Conservation (phyloP, 1,140 invertebrate genomes). For the Nasonia longicornis region DNA sequence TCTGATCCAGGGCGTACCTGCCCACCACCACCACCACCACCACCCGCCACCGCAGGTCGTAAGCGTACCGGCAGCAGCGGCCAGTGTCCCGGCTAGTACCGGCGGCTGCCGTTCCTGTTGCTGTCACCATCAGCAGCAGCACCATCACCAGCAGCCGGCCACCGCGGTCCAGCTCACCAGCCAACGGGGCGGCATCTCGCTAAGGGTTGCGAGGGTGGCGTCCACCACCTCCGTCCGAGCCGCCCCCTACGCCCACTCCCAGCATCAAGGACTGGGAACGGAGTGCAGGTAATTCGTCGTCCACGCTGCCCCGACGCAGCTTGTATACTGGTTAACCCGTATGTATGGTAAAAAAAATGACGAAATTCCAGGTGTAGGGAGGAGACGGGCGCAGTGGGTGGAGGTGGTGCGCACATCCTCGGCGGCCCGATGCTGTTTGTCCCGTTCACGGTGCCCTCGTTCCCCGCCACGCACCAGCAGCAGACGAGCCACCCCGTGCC, state of each 20-base stretch:
- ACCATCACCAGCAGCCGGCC: slow-evolving; percentile 56
- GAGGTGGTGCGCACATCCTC: slow-evolving; percentile 70
- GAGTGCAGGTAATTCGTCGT: slow-evolving; percentile 66
- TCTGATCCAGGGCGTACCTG: slow-evolving; percentile 53
- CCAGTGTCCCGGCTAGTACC: slow-evolving; percentile 51
- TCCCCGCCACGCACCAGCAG: slow-evolving; percentile 66
- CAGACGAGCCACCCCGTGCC: slow-evolving; percentile 63
- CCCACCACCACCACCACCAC: slow-evolving; percentile 56
- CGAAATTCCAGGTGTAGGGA: slow-evolving; percentile 66
- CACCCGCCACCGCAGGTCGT: slow-evolving; percentile 63
- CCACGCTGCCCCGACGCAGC: too few species aligned
- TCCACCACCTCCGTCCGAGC: slow-evolving; percentile 70
- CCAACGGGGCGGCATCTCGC: slow-evolving; percentile 67
- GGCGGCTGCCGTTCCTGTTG: slow-evolving; percentile 48
- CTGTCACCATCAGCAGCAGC: slow-evolving; percentile 48
- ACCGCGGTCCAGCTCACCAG: slow-evolving; percentile 64
- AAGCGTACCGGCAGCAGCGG: slow-evolving; percentile 51
- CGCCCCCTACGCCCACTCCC: slow-evolving; percentile 69
- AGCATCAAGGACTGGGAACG: slow-evolving; percentile 67
- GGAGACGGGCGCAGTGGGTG: slow-evolving; percentile 69
- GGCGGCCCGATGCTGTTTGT: slow-evolving; percentile 71
- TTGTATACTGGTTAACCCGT: too few species aligned
- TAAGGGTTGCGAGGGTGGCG: slow-evolving; percentile 70
- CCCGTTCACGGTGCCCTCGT: slow-evolving; percentile 69
- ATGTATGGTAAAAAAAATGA: too few species aligned